A percentile compares a stretch with the other conserved stretches of the same genome.
These are phyloP conservation scores for Bergia puertoricense DNA, from an alignment of 92 coral and sea anemone genomes.

Conservation along the genomic window DNA sequence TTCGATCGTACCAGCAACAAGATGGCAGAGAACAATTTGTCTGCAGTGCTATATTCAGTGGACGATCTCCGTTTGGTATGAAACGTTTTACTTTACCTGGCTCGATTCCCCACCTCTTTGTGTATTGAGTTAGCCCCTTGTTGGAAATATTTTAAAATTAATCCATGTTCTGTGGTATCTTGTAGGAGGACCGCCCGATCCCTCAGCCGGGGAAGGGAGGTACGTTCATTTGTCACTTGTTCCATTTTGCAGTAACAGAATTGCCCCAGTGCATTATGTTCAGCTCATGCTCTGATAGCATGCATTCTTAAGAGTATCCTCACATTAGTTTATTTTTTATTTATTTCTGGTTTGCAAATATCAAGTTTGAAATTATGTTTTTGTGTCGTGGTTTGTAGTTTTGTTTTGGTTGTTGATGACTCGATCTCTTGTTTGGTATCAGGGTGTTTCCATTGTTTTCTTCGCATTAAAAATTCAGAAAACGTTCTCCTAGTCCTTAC, in stretches of 20 bases:
- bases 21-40: conserved; percentile 71
- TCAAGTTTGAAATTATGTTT: background rate
- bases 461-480: background rate
- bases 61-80: conserved; percentile 87
- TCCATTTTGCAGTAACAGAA: background rate
- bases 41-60: conserved; percentile 81
- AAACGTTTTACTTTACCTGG: background rate
- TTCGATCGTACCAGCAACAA: conserved; percentile 23
- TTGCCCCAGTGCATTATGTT: background rate
- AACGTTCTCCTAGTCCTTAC: background rate
- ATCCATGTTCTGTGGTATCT: background rate
- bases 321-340: background rate
- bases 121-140: background rate
- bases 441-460: conserved; percentile 1
- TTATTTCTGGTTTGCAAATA: background rate
- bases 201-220: conserved; percentile 76
- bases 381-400: background rate
- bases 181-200: conserved; percentile 69
- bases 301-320: background rate
- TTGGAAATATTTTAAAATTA: background rate
- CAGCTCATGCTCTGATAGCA: background rate
- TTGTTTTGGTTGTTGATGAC: background rate
- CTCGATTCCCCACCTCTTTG: background rate
- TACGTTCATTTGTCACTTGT: background rate
- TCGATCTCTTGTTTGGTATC: background rate